A percentile compares a stretch with the other conserved stretches of the same genome.
phyloP scores from a whole-genome alignment of 2,113 vertebrate species.

The Myotis lucifugus region DNA sequence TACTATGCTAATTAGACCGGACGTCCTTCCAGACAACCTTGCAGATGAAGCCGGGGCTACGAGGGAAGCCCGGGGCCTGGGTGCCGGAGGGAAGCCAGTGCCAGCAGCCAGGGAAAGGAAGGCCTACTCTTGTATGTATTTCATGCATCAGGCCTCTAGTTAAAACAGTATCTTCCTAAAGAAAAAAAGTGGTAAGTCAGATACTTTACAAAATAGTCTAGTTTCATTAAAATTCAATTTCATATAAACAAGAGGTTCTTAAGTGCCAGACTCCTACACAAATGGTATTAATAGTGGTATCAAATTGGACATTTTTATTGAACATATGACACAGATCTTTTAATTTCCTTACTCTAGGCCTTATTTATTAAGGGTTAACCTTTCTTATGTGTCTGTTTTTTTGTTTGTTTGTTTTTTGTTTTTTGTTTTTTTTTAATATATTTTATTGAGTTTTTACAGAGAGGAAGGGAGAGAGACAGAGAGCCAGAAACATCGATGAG shows the following conservation, averaged over 20 bases:
- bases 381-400: neutral
- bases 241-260: constrained; percentile 42
- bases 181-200: constrained; percentile 62
- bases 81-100: no score
- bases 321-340: constrained; percentile 41
- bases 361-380: neutral
- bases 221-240: constrained; percentile 68
- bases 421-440: no score
- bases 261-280: constrained; percentile 61
- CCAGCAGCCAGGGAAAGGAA: no score
- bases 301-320: constrained; percentile 38
- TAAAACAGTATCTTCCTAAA: constrained; percentile 64
- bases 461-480: no score
- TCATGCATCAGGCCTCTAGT: neutral
- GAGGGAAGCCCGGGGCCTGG: no score
- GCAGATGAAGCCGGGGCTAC: no score
- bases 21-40: no score
- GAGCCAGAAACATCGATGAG: no score
- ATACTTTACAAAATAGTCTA: constrained; percentile 52
- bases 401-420: no score
- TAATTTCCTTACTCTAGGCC: constrained; percentile 7
- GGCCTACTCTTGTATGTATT: no score
- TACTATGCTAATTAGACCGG: no score
- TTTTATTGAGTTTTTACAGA: no score
- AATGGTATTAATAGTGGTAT: constrained; percentile 4